Evolutionary conservation across 1,140 invertebrate genomes (phyloP).

Genomic region (Drosophila bifasciata): DNA sequence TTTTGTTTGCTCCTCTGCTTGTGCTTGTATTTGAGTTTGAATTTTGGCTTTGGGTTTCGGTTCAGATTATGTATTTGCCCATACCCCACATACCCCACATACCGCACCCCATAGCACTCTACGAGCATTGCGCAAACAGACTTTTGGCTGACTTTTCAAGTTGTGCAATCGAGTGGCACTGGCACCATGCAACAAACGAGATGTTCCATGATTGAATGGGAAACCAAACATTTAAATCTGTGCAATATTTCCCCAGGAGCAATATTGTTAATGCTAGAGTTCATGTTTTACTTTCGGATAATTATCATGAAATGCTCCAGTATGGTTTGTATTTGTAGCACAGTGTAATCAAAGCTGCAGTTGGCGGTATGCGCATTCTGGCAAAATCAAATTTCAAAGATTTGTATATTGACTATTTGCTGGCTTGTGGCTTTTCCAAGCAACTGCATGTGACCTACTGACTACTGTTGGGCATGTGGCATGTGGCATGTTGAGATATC

Average conservation of each 20-base stretch:
- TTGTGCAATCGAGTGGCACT: slow-evolving; percentile 16
- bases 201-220: too few relatives aligned
- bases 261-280: too few relatives aligned
- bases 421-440: slow-evolving; percentile 27
- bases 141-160: slow-evolving; percentile 50
- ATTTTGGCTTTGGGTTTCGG: slow-evolving; percentile 13
- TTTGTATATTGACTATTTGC: slow-evolving; percentile 28
- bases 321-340: too few relatives aligned
- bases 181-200: too few relatives aligned
- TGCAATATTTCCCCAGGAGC: too few relatives aligned
- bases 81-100: neutral
- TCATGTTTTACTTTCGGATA: too few relatives aligned
- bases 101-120: slow-evolving; percentile 12
- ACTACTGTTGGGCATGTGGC: neutral
- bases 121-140: slow-evolving; percentile 57
- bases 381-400: slow-evolving; percentile 55
- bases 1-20: slow-evolving; percentile 49
- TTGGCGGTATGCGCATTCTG: slow-evolving; percentile 40
- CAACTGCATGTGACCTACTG: slow-evolving; percentile 15
- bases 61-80: slow-evolving; percentile 27
- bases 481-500: too few relatives aligned
- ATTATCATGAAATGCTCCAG: too few relatives aligned
- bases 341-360: slow-evolving; percentile 53
- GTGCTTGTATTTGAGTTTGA: slow-evolving; percentile 30
- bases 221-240: too few relatives aligned